Evolutionary conservation across 2,113 vertebrate species (phyloP).

Genomic region (Phalacrocorax pelagicus): DNA sequence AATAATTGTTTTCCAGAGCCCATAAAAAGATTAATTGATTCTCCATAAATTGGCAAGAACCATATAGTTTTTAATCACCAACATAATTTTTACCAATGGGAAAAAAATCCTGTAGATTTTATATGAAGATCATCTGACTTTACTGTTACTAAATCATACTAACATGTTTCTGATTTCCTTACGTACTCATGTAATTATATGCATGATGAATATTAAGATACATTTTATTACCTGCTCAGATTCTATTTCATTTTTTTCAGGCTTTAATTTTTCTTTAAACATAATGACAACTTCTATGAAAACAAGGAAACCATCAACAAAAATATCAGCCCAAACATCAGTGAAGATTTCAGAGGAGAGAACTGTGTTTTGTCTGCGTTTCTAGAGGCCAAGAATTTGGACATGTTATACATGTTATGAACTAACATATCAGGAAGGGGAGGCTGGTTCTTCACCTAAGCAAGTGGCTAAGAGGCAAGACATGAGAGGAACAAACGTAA

Average conservation of each 20-base stretch:
- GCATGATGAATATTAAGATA: background rate
- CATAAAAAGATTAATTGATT: background rate
- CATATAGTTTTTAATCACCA: background rate
- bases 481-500: background rate
- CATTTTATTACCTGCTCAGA: background rate
- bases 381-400: background rate
- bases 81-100: background rate
- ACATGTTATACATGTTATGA: background rate
- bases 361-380: background rate
- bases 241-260: background rate
- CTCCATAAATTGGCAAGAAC: background rate
- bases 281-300: background rate
- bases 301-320: background rate
- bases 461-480: background rate
- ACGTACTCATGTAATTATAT: background rate
- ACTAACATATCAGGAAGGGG: background rate
- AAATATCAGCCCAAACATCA: background rate
- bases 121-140: background rate
- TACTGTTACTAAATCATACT: background rate
- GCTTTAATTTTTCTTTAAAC: conserved; percentile 12
- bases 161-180: background rate
- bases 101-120: background rate
- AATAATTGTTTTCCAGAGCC: background rate
- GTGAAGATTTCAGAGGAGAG: background rate
- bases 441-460: background rate